Base-by-base conservation (phyloP, 2,797 vertebrate genomes). In the Semotilus atromaculatus region DNA sequence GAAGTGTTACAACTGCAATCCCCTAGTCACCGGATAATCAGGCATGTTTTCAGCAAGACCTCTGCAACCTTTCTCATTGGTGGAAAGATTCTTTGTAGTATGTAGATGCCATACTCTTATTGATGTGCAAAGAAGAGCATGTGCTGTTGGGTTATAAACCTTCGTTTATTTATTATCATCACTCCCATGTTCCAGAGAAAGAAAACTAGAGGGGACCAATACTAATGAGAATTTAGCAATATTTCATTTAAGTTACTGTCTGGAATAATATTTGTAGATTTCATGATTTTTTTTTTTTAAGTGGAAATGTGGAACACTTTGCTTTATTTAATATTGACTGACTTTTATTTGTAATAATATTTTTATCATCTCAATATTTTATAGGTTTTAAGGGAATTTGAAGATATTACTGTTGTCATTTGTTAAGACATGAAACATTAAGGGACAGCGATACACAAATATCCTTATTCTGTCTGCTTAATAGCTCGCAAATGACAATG, bases 21-120 rank as follows among this genome's bases (percentile, higher is more conserved):
- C 72, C 64, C 60, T 43, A 71, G 40, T 86, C 77, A 81, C 60
- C 84, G 66, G 48, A 85, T 80, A 85, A 72, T 81, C 55, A 64
- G 68, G 62, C 48, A 58, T 64, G 21, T 74, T 55, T 68, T 77
- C 38, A 84, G 43, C 31, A 14, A 43, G 72, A 29, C 78, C 48
- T n/a, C 36, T 81, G 48, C 53, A 62, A 14, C 23, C 67, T 51
- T 6, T 48, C 43, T 70, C 31, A 34, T 73, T 81, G 29, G 51
- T 71, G 19, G 23, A 68, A 53, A 58, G 8, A 29, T 36, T 53
- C 4, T 11, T 36, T 60, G n/a, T 18, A 51, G 74, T 34, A 55
- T 64, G 34, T 74, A 23, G 31, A 48, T 66, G 31, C 0, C 55
- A 62, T 19, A 40, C 18, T 58, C 66, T 34, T 64, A 72, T n/a